Conservation (phyloP, 2,113 vertebrate genomes). For the Chlamydotis undulata region DNA sequence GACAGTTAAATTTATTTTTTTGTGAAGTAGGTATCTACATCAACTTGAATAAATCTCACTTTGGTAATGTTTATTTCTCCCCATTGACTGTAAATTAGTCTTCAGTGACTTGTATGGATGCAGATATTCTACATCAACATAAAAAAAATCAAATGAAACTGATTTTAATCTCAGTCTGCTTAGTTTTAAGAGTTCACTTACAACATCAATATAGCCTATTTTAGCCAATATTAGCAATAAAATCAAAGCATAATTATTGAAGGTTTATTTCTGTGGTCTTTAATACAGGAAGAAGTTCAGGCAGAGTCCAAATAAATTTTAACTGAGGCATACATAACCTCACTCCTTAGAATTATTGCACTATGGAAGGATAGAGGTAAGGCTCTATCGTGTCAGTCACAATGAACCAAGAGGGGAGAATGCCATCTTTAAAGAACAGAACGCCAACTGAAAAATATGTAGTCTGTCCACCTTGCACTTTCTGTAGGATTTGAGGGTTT, state of each 20-base stretch:
- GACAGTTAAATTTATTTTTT: background rate
- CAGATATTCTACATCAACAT: background rate
- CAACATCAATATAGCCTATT: background rate
- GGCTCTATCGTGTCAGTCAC: background rate
- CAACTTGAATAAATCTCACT: accelerated
- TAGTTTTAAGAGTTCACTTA: background rate
- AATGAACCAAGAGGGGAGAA: background rate
- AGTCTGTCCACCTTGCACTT: background rate
- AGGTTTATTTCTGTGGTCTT: background rate
- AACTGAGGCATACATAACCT: background rate
- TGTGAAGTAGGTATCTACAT: background rate
- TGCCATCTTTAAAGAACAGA: background rate
- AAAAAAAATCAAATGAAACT: background rate
- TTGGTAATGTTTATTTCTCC: background rate
- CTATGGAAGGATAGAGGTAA: background rate
- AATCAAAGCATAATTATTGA: background rate
- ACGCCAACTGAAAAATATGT: background rate
- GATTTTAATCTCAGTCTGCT: background rate
- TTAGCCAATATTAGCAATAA: background rate
- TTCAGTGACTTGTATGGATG: background rate
- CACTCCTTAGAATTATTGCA: background rate
- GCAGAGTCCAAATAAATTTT: background rate
- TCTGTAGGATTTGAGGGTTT: background rate
- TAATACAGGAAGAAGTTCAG: background rate
- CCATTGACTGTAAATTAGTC: background rate